These are phyloP conservation scores for Stenolophus ochropezus DNA, from an alignment of 2,888 invertebrate species.

Conservation along the genomic window DNA sequence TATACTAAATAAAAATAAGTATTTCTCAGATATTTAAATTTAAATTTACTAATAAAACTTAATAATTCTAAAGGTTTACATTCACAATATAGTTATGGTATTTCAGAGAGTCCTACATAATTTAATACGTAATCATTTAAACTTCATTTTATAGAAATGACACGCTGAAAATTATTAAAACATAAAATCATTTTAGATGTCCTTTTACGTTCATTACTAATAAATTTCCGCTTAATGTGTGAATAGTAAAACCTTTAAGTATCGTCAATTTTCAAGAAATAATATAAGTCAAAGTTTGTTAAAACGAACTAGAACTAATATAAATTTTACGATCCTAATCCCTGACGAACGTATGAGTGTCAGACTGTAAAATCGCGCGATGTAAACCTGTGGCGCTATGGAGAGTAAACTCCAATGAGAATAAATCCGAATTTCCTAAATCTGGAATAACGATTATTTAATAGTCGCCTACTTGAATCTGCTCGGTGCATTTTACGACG, in stretches of 20 bases:
- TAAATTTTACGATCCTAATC: background rate
- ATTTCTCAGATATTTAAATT: no score
- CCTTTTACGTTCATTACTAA: background rate
- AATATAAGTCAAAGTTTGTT: background rate
- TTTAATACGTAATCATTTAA: no score
- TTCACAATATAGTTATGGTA: no score
- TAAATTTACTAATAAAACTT: no score
- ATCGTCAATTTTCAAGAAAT: background rate
- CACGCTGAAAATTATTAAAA: background rate
- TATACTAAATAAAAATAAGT: no score
- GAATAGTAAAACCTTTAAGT: background rate
- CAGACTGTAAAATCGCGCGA: background rate
- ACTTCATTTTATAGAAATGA: no score
- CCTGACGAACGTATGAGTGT: background rate
- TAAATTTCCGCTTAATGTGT: background rate
- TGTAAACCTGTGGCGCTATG: constrained; percentile 16
- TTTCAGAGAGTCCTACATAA: no score
- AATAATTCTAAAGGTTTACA: no score
- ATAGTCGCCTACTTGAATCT: constrained; percentile 38
- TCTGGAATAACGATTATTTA: constrained; percentile 46
- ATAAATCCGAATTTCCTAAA: constrained; percentile 44
- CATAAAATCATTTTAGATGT: background rate
- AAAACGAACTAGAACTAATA: background rate
- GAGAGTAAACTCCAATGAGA: background rate
- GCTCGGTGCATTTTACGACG: constrained; percentile 37